Evolutionary conservation across 2,113 vertebrate species (phyloP).

Genomic region (Elachura formosa): DNA sequence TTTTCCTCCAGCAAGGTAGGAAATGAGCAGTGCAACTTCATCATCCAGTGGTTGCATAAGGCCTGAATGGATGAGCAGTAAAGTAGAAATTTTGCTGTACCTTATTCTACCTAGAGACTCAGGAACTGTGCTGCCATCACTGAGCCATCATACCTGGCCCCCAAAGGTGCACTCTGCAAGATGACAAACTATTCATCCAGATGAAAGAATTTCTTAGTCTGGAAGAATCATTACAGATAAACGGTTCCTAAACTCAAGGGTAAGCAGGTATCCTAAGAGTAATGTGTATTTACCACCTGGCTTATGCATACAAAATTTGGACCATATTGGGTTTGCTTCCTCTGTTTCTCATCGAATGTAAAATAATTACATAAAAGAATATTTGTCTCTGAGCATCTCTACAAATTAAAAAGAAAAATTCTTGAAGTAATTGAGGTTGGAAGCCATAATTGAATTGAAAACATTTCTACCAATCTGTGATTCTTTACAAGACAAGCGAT

Average conservation of each 20-base stretch:
- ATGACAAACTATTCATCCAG: background rate
- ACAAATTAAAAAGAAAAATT: slow-evolving; percentile 7
- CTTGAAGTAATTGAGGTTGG: slow-evolving; percentile 26
- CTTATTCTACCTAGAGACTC: background rate
- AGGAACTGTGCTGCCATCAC: background rate
- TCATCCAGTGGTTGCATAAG: background rate
- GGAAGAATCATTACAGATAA: background rate
- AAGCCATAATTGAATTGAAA: slow-evolving; percentile 31
- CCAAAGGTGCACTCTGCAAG: background rate
- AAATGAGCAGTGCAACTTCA: background rate
- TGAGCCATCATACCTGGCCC: background rate
- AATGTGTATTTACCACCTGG: slow-evolving; percentile 2
- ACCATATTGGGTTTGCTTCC: background rate
- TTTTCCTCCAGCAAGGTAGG: background rate
- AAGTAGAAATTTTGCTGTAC: background rate
- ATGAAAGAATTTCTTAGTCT: background rate
- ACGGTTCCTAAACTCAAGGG: background rate
- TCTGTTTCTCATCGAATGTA: slow-evolving; percentile 6
- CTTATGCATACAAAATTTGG: background rate
- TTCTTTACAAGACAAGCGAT: slow-evolving; percentile 10
- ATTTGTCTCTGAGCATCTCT: background rate
- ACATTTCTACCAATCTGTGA: background rate
- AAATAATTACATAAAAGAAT: slow-evolving; percentile 27
- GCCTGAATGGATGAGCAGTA: background rate
- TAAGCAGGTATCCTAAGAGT: slow-evolving; percentile 13